Evolutionary conservation across 2,888 invertebrate genomes (phyloP).

Genomic region (Chelonus formosanus): DNA sequence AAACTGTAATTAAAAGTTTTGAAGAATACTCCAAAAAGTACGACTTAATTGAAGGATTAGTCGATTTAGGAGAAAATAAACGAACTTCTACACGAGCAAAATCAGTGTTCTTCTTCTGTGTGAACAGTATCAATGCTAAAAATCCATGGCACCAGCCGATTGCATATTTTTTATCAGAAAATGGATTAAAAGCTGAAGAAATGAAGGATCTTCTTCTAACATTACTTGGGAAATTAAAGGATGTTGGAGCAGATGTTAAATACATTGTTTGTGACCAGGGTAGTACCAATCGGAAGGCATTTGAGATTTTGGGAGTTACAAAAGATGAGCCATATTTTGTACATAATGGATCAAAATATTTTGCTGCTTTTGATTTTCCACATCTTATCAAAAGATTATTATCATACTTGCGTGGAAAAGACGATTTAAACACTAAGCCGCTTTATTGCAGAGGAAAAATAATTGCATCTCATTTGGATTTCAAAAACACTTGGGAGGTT

Average conservation of each 20-base stretch:
- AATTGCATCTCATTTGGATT: conserved; percentile 28
- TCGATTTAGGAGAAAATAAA: conserved; percentile 30
- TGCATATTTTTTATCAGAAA: background rate
- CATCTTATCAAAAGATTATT: conserved; percentile 37
- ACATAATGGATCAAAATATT: conserved; percentile 9
- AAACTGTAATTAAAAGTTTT: too few species aligned
- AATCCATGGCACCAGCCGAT: conserved; percentile 31
- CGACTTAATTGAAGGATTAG: conserved; percentile 37
- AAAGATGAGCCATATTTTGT: conserved; percentile 6
- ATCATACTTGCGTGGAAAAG: background rate
- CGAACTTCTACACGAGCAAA: conserved; percentile 19
- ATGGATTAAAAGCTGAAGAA: too few species aligned
- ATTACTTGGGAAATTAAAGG: background rate
- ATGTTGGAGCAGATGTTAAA: background rate
- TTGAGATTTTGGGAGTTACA: background rate
- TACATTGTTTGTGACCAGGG: background rate
- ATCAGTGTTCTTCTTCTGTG: conserved; percentile 25
- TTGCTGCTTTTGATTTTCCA: conserved; percentile 30
- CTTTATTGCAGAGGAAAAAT: conserved; percentile 28
- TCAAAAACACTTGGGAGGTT: conserved; percentile 28
- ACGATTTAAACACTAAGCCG: conserved; percentile 16
- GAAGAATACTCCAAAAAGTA: too few species aligned
- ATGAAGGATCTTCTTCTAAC: too few species aligned
- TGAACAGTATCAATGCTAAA: conserved; percentile 31
- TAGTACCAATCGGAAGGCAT: background rate